Evolutionary conservation across 2,888 invertebrate species (phyloP), one percentile per base, ranked within the genome.

Genomic region (Priapulus caudatus): DNA sequence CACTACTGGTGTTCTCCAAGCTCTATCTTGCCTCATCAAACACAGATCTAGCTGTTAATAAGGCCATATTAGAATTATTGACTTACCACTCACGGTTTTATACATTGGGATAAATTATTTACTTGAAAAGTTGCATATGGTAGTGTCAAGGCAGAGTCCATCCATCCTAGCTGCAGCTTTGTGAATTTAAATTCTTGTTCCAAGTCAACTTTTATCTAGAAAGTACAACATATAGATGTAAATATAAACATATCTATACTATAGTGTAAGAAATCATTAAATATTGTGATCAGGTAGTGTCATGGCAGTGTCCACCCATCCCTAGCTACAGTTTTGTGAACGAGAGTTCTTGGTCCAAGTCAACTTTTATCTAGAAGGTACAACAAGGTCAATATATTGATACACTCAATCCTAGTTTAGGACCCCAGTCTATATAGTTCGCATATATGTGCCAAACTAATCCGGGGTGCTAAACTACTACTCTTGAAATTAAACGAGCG

Each of bases 261-360:
- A 45, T n/a, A 5, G 4, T 50, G 18, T 52, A 45, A n/a, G n/a
- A 51, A 19, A 51, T 51, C n/a, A 51, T 64, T 68, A 68, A 62
- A 68, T 63, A 3, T 67, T 47, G 48, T 74, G 71, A 61, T 75
- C 75, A 0, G 75, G 75, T 22, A 74, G 60, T 21, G 75, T 61
- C 19, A 75, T 61, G 15, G 73, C 72, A 20, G 70, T 69, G 54
- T 75, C 75, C 53, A 74, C 54, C 66, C 67, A 71, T 46, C 75
- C 22, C 75, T 20, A 75, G 60, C 50, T 69, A 61, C 18, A 68
- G 59, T 55, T 70, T 69, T 3, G 65, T 61, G 3, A 74, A 57
- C 2, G 60, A 54, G 44, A 74, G 61, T 4, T 69, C 68, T n/a
- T 56, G 57, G 50, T 71, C 69, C 48, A 75, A 60, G 53, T 70